phyloP scores from a whole-genome alignment of 2,797 vertebrate species.

The Carapus acus region DNA sequence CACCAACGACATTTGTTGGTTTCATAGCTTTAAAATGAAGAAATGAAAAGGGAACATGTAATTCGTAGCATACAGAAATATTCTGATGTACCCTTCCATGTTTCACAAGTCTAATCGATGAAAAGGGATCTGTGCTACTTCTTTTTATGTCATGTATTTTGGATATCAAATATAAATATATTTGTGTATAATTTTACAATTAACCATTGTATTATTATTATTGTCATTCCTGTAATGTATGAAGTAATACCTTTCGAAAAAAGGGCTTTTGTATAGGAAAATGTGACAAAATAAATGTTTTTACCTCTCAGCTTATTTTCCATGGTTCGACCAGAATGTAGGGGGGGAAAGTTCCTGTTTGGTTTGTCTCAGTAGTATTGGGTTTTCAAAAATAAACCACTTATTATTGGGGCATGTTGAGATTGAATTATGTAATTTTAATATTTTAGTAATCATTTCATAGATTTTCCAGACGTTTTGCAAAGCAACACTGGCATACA shows the following conservation, averaged over 20 bases:
- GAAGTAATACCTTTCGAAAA: conserved; percentile 82
- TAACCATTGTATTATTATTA: conserved; percentile 77
- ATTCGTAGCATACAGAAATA: conserved; percentile 73
- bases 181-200: conserved; percentile 92
- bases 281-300: conserved; percentile 88
- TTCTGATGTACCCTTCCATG: conserved; percentile 61
- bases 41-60: conserved; percentile 57
- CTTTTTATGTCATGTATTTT: conserved; percentile 95
- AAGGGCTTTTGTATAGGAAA: conserved; percentile 84
- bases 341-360: background rate
- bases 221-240: conserved; percentile 78
- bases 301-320: conserved; percentile 67
- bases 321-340: background rate
- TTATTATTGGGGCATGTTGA: no score
- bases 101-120: conserved; percentile 66
- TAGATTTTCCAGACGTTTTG: no score
- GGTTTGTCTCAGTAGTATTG: background rate
- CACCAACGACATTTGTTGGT: conserved; percentile 48
- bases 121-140: conserved; percentile 82
- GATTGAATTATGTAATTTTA: no score
- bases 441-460: no score
- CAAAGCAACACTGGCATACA: no score
- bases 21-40: conserved; percentile 53
- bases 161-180: conserved; percentile 83
- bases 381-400: background rate